Evolutionary conservation across 1,140 invertebrate genomes (phyloP).

Genomic region (Aethina tumida): DNA sequence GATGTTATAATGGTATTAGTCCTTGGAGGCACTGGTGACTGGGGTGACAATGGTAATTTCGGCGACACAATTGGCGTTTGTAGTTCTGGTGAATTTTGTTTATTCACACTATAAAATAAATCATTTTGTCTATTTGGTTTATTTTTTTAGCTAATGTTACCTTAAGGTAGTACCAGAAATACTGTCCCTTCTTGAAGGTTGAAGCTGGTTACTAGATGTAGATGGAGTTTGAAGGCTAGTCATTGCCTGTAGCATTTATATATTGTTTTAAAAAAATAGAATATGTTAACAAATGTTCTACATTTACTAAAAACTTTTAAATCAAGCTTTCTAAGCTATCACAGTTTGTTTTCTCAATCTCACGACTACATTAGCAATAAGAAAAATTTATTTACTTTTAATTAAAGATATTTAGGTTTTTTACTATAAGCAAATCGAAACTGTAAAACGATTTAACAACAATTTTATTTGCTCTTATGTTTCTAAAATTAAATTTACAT

Average conservation of each 20-base stretch:
- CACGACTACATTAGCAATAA: too few species aligned
- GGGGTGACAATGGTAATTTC: constrained; percentile 30
- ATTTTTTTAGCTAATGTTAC: constrained; percentile 25
- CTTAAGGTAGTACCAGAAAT: constrained; percentile 39
- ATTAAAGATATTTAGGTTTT: too few species aligned
- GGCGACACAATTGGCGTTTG: constrained; percentile 22
- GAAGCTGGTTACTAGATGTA: constrained; percentile 41
- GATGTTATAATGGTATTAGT: constrained; percentile 17
- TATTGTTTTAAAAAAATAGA: neutral
- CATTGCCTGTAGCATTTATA: constrained; percentile 46
- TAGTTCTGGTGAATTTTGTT: constrained; percentile 28
- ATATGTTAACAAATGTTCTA: neutral
- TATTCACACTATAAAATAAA: constrained; percentile 22
- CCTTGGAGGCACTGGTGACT: constrained; percentile 20
- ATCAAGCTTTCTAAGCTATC: neutral
- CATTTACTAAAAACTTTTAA: neutral
- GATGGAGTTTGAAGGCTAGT: constrained; percentile 52
- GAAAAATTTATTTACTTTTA: too few species aligned
- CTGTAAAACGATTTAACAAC: too few species aligned
- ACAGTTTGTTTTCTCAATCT: too few species aligned
- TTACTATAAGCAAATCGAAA: too few species aligned
- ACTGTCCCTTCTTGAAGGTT: constrained; percentile 61
- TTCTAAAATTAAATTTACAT: too few species aligned
- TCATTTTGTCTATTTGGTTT: neutral
- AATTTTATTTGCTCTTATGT: too few species aligned